These are phyloP conservation scores for Chaenodraco wilsoni DNA, from an alignment of 2,797 vertebrate species.

Conservation along the genomic window DNA sequence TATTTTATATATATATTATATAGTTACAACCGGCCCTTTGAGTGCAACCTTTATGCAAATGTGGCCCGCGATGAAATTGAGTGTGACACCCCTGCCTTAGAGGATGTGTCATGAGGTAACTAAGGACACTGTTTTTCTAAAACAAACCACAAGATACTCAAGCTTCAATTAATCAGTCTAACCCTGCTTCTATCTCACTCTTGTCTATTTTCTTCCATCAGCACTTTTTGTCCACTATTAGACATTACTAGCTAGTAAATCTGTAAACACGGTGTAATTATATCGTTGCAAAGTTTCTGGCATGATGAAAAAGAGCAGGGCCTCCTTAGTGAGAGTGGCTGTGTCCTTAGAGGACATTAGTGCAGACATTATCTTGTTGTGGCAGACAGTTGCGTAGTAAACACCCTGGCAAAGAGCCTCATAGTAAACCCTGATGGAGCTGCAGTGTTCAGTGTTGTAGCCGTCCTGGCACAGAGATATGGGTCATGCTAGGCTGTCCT, in stretches of 20 bases:
- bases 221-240: neutral
- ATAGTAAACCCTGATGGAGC: slow-evolving; percentile 73
- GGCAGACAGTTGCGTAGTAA: slow-evolving; percentile 77
- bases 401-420: slow-evolving; percentile 70
- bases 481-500: slow-evolving; percentile 82
- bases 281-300: slow-evolving; percentile 23
- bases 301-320: slow-evolving; percentile 37
- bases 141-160: neutral
- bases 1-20: no score
- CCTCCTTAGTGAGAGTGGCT: slow-evolving; percentile 61
- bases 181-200: neutral
- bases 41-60: no score
- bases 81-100: no score
- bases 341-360: slow-evolving; percentile 70
- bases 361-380: slow-evolving; percentile 72
- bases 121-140: neutral
- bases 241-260: no score
- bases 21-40: no score
- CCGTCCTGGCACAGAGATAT: slow-evolving; percentile 77
- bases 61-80: no score
- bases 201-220: neutral
- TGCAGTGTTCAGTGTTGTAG: slow-evolving; percentile 54
- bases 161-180: neutral
- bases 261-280: slow-evolving; percentile 3
- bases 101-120: neutral